Base-by-base conservation (phyloP, 2,797 vertebrate species). In the Enteromius mattozi region DNA sequence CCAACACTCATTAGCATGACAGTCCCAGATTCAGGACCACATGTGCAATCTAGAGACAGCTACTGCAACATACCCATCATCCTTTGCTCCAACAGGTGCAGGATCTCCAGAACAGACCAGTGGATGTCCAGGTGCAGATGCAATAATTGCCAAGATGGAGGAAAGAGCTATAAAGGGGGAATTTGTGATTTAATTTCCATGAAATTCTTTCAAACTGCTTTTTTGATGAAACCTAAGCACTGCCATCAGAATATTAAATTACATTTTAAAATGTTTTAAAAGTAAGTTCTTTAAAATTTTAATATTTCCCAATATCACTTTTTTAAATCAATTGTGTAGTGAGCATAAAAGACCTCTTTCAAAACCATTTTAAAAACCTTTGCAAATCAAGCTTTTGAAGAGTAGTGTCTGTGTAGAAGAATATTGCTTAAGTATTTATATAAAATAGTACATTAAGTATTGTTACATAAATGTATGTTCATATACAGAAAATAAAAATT, bases 61-160 rank as follows among this genome's bases (percentile, higher is more conserved):
- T 42, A 78, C 30, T 72, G 21, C 19, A 83, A 94, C 92, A 90
- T 94, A 98, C 98, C 96, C 87, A 95, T 94, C 92, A 97, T 94
- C 92, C 96, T 99, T 88, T 97, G 95, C 88, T 94, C 92, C 80
- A 99, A 92, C 19, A 97, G 77, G 84, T 99, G 96, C 90, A 99
- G 96, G 91, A 98, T 92, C 94, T 97, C 98, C 89, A 99, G 84
- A 51, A 98, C 89, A 59, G 97, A 94, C 98, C 98, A 99, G 82
- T 97, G 96, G 84, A 97, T 93, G 92, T 99, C 98, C 87, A 99
- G 94, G 91, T 98, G 93, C 89, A 99, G 97, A 90, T 99, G 98
- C 24, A 99, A 85, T 86, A 99, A 94, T 93, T 99, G 98, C 98
- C 98, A 99, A 0, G 97, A 97, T 13, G 98, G 97, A 87, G 97